Evolutionary conservation across 2,797 vertebrate species (phyloP).

Genomic region (Cygnus olor): DNA sequence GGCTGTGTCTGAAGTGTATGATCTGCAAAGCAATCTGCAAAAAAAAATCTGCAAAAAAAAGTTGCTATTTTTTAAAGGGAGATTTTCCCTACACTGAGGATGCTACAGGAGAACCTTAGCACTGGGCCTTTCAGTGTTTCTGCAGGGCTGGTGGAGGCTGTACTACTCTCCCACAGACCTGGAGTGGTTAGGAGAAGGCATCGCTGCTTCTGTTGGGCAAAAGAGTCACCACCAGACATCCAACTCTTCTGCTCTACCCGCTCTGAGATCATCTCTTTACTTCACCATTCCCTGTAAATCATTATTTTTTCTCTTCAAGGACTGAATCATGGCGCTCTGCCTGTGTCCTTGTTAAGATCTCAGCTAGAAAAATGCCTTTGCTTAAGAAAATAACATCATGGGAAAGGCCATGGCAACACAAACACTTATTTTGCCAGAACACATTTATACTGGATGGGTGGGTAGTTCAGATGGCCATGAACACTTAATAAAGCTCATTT

Average conservation of each 20-base stretch:
- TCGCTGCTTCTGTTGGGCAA: constrained; percentile 28
- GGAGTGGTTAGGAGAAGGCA: background rate
- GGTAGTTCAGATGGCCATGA: constrained; percentile 69
- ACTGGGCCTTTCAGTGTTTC: background rate
- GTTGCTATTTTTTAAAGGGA: background rate
- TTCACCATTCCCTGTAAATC: constrained; percentile 8
- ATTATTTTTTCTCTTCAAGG: constrained; percentile 63
- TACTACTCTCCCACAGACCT: background rate
- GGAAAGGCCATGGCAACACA: constrained; percentile 75
- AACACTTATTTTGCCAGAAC: constrained; percentile 76
- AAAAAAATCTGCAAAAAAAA: background rate
- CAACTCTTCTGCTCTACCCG: background rate
- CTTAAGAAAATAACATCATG: constrained; percentile 78
- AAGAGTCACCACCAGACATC: background rate
- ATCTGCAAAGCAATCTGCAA: background rate
- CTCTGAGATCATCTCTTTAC: constrained; percentile 10
- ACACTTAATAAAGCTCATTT: constrained; percentile 72
- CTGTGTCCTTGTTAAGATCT: constrained; percentile 63
- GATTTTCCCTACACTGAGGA: background rate
- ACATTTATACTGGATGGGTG: constrained; percentile 66
- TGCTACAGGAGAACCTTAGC: background rate
- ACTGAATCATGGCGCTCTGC: constrained; percentile 36
- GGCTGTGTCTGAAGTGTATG: accelerated
- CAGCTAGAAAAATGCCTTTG: constrained; percentile 69
- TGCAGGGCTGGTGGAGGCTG: background rate